phyloP scores from a whole-genome alignment of 2,888 invertebrate species.

The Drosophila bunnanda region DNA sequence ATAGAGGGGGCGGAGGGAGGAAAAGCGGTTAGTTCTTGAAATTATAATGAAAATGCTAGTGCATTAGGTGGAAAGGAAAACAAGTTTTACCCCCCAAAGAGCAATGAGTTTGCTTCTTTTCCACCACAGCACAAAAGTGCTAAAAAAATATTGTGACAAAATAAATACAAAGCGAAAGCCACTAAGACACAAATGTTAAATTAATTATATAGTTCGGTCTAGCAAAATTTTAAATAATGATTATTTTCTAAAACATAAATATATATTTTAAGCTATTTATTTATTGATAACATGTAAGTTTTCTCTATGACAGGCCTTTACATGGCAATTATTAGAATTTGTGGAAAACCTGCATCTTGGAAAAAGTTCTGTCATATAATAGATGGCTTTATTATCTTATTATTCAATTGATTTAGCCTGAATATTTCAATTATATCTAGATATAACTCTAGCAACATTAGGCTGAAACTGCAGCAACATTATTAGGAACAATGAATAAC shows the following conservation, averaged over 20 bases:
- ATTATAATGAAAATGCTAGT: conserved; percentile 63
- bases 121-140: not conserved
- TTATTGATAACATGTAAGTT: not conserved
- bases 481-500: no score
- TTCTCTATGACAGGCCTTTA: no score
- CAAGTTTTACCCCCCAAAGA: conserved; percentile 50
- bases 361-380: not conserved
- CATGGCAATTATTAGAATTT: no score
- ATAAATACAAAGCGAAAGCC: not conserved
- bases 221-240: no score
- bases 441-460: not conserved
- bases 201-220: not conserved
- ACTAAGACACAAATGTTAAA: not conserved
- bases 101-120: conserved; percentile 26
- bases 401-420: not conserved
- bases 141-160: not conserved
- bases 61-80: conserved; percentile 66
- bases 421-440: not conserved
- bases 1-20: not conserved
- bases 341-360: not conserved
- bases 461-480: no score
- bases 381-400: not conserved
- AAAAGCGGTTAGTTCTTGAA: conserved; percentile 40
- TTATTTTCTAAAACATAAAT: not conserved
- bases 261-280: not conserved